Base-by-base conservation (phyloP, 1,140 invertebrate species). In the Cydia amplana region DNA sequence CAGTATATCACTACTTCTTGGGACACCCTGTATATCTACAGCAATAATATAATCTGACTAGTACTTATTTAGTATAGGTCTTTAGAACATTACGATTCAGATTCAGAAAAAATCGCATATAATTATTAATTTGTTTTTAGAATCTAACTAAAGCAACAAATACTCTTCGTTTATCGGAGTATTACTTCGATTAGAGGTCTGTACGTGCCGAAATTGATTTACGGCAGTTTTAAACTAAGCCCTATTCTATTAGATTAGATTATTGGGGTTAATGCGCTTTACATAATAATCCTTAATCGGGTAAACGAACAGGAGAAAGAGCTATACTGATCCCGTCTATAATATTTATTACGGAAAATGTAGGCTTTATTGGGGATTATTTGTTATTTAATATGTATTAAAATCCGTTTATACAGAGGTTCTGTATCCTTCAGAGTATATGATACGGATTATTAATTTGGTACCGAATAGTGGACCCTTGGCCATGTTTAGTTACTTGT, bases 131-230 rank as follows among this genome's bases (percentile, higher is more conserved):
- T 46, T 6, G 20, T 1, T 55, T 18, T 55, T 55, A 16, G 16
- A n/a, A 5, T 60, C 6, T 60, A 60, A 60, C 6, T 60, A 60
- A 60, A 20, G 18, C 10, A 60, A 60, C n/a, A 0, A n/a, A 9
- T 60, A 23, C 16, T 20, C 55, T 23, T 23, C 55, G 10, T 60
- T 60, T 10, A 20, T 60, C 20, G 55, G 55, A 60, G 55, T 60
- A 60, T 23, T 65, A 75, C 79, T 73, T 79, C 77, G 78, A 81
- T 81, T 75, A 81, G 75, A 67, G 72, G 77, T 76, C 79, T 78
- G 32, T 73, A 76, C 63, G 63, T 77, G 75, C 74, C 76, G 73
- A 82, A 83, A 84, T 81, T 85, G 83, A 86, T 86, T 86, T 86
- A 84, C 74, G 64, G 73, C 77, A 79, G 80, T 84, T 83, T 85